Evolutionary conservation across 2,113 vertebrate genomes (phyloP).

Genomic region (Periophthalmodon schlosseri): DNA sequence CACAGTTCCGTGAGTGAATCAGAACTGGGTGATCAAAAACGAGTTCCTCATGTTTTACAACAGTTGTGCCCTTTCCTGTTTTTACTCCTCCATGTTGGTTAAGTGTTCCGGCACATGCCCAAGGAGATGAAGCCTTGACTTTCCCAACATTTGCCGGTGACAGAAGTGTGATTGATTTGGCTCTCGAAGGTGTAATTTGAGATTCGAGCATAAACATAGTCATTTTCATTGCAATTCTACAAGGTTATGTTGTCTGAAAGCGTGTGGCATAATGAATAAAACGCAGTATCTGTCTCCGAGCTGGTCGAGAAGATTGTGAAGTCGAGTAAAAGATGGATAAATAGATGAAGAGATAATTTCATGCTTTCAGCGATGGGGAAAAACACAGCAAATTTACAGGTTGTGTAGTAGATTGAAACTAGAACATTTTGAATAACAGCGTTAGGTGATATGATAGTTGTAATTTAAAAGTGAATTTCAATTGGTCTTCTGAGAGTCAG

Average conservation of each 20-base stretch:
- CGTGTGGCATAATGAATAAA: slow-evolving; percentile 53
- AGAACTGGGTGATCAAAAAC: neutral
- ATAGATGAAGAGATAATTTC: slow-evolving; percentile 50
- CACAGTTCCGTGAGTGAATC: neutral
- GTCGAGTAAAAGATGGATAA: slow-evolving; percentile 35
- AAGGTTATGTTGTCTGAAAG: slow-evolving; percentile 44
- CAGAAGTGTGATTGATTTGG: slow-evolving; percentile 58
- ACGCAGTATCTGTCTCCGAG: slow-evolving; percentile 28
- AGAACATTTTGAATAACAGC: neutral
- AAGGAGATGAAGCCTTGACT: slow-evolving; percentile 45
- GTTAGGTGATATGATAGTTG: slow-evolving; percentile 12
- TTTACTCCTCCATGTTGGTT: slow-evolving; percentile 15
- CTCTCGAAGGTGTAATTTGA: slow-evolving; percentile 44
- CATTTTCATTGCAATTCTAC: slow-evolving; percentile 51
- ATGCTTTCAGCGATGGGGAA: slow-evolving; percentile 32
- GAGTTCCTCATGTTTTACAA: slow-evolving; percentile 7
- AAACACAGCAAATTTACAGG: slow-evolving; percentile 31
- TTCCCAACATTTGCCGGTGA: slow-evolving; percentile 38
- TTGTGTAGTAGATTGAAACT: slow-evolving; percentile 14
- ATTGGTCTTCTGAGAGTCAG: neutral
- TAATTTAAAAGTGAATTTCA: neutral
- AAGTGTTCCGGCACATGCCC: slow-evolving; percentile 15
- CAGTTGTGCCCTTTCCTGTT: slow-evolving; percentile 20
- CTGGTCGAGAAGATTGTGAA: slow-evolving; percentile 35
- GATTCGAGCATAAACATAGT: slow-evolving; percentile 54